Conservation (phyloP, 2,888 invertebrate genomes). For the Thumatha senex region DNA sequence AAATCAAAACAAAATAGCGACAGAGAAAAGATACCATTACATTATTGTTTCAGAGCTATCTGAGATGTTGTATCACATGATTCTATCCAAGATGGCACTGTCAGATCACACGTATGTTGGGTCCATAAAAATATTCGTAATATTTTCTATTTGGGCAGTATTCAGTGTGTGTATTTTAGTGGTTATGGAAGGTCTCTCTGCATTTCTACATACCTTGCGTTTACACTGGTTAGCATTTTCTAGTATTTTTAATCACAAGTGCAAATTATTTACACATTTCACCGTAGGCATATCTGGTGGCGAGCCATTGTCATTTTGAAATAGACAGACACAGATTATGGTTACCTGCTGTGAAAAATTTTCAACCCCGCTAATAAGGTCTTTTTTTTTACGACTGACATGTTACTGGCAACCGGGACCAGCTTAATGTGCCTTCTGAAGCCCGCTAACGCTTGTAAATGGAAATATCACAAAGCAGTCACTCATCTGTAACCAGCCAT, state of each 20-base stretch:
- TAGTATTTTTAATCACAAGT: not conserved
- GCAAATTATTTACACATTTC: not conserved
- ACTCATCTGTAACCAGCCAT: no score
- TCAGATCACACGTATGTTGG: slow-evolving; percentile 52
- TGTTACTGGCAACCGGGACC: no score
- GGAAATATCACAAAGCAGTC: no score
- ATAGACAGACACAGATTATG: no score
- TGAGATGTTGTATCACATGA: slow-evolving; percentile 90
- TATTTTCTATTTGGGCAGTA: slow-evolving; percentile 89
- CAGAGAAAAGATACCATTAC: not conserved
- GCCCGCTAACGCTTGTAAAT: no score
- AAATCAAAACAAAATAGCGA: no score
- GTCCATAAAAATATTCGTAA: slow-evolving; percentile 78
- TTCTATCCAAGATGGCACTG: slow-evolving; percentile 81
- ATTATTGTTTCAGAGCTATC: slow-evolving; percentile 85
- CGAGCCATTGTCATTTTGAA: no score
- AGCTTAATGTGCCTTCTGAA: no score
- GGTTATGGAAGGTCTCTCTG: slow-evolving; percentile 95
- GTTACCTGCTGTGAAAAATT: no score
- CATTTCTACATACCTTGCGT: slow-evolving; percentile 94
- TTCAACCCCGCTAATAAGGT: no score
- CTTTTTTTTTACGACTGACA: no score
- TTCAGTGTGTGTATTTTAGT: slow-evolving; percentile 91
- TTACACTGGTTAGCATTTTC: slow-evolving; percentile 88
- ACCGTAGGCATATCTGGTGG: no score